A percentile compares a stretch with the other conserved stretches of the same genome.
These are phyloP conservation scores for Amazona vittata DNA, from an alignment of 2,113 vertebrate species.

Conservation along the genomic window DNA sequence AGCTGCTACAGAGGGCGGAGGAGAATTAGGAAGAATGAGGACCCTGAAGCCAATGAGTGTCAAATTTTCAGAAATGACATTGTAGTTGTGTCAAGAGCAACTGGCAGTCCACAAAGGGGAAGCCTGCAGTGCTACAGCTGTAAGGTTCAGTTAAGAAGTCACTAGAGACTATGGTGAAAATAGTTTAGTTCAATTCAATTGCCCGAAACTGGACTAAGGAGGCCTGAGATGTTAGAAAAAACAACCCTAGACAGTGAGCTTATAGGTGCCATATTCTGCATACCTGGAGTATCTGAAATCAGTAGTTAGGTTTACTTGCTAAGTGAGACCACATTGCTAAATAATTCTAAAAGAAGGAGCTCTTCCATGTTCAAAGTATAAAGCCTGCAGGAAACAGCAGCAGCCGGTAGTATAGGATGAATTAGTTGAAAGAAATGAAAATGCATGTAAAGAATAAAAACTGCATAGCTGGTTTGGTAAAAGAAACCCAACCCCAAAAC, in stretches of 20 bases:
- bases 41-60: background rate
- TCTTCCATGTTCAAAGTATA: background rate
- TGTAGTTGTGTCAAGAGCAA: background rate
- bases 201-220: background rate
- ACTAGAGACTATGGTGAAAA: background rate
- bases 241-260: background rate
- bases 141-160: background rate
- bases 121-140: background rate
- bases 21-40: background rate
- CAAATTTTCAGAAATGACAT: background rate
- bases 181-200: background rate
- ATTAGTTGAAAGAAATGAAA: background rate
- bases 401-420: background rate
- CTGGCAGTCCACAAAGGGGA: background rate
- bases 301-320: background rate
- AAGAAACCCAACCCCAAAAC: background rate
- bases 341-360: background rate
- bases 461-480: background rate
- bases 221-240: background rate
- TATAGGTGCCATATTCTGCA: background rate
- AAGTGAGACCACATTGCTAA: background rate
- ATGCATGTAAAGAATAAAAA: background rate
- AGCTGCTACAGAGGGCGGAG: background rate
- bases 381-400: background rate
- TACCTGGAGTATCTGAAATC: background rate